Percentiles rank a stretch among this genome's conserved stretches.
Evolutionary conservation across 1,140 invertebrate species (phyloP).

Genomic region (Chelonus insularis): DNA sequence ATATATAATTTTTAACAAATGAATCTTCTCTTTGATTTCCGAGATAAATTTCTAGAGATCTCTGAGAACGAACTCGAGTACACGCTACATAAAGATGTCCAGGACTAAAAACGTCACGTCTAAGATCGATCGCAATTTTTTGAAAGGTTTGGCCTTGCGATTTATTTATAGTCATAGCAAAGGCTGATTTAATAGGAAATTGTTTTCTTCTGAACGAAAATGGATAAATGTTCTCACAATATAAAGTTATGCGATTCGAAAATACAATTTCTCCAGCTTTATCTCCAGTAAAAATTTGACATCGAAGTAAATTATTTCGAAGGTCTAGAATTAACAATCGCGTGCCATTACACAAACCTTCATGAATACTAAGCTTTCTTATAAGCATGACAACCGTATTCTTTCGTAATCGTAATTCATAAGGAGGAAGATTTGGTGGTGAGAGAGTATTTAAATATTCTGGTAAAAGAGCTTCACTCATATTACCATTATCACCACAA

Average conservation of each 20-base stretch:
- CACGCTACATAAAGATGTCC: neutral
- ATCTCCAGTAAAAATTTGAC: constrained; percentile 14
- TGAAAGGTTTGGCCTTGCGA: neutral
- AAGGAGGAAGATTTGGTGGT: constrained; percentile 25
- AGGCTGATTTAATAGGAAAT: neutral
- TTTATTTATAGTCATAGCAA: neutral
- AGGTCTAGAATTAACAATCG: constrained; percentile 24
- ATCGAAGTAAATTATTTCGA: constrained; percentile 27
- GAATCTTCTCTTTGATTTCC: no score
- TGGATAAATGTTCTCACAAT: neutral
- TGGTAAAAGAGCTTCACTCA: neutral
- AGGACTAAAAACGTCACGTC: neutral
- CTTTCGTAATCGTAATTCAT: constrained; percentile 31
- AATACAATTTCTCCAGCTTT: constrained; percentile 17
- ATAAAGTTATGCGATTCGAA: neutral
- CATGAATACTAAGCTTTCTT: constrained; percentile 24
- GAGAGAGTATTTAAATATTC: constrained; percentile 29
- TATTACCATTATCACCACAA: constrained; percentile 13
- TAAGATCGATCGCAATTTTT: neutral
- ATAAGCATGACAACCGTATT: constrained; percentile 31
- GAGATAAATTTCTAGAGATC: neutral
- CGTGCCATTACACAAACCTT: constrained; percentile 29
- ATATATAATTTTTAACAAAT: no score
- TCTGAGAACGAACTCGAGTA: neutral
- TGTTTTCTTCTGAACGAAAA: neutral